phyloP scores from a whole-genome alignment of 1,140 invertebrate species.

The Pogonomyrmex barbatus region DNA sequence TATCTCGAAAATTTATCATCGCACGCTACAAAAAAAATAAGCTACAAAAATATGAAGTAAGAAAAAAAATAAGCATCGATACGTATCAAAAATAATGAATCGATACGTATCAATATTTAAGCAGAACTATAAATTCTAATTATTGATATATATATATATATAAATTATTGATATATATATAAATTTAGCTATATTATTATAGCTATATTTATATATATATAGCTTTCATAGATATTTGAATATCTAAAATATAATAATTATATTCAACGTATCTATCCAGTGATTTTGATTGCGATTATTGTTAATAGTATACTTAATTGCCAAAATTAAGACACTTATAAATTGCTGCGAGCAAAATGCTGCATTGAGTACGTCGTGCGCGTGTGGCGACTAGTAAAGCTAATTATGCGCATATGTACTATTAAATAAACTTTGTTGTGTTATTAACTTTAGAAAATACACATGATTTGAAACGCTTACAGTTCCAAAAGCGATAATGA shows the following conservation, averaged over 20 bases:
- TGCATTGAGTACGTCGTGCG: conserved; percentile 30
- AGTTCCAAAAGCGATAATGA: conserved; percentile 20
- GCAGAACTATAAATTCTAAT: too few species aligned
- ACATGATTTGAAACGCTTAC: conserved; percentile 40
- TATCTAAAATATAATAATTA: conserved; percentile 34
- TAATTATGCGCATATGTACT: conserved; percentile 43
- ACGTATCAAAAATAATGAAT: too few species aligned
- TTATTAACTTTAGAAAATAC: conserved; percentile 43
- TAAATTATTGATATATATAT: not conserved
- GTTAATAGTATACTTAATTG: conserved; percentile 51
- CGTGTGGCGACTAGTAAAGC: conserved; percentile 8
- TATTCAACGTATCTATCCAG: conserved; percentile 53
- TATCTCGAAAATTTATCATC: too few species aligned
- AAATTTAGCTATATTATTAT: conserved; percentile 14
- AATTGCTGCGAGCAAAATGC: conserved; percentile 1
- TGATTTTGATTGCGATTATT: conserved; percentile 59
- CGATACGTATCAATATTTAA: too few species aligned
- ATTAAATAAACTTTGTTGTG: conserved; percentile 54
- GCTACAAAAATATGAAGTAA: too few species aligned
- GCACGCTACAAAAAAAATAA: too few species aligned
- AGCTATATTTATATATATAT: not conserved
- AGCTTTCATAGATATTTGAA: conserved; percentile 37
- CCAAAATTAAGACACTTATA: conserved; percentile 51
- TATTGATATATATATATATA: too few species aligned
- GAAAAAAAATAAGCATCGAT: too few species aligned